A percentile compares a stretch with the other conserved stretches of the same genome.
These are phyloP conservation scores for Calcarius lapponicus DNA, from an alignment of 2,797 vertebrate genomes.

Conservation along the genomic window DNA sequence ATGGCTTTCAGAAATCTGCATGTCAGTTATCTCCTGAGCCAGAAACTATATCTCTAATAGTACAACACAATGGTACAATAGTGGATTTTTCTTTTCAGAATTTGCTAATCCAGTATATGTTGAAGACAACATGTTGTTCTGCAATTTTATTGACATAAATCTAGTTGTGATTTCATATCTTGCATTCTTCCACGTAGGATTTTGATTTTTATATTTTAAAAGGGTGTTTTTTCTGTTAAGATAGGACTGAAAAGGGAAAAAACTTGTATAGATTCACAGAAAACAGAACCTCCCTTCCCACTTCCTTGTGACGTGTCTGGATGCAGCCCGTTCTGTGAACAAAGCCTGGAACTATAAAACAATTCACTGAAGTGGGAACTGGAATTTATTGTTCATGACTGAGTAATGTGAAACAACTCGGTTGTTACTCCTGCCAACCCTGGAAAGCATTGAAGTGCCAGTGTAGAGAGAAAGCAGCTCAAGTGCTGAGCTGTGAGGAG, in stretches of 20 bases:
- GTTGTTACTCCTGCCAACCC: background rate
- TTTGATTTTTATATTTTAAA: background rate
- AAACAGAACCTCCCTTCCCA: background rate
- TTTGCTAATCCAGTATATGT: background rate
- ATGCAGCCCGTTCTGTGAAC: background rate
- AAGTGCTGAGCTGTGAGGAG: background rate
- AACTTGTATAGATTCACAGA: background rate
- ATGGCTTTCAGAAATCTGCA: background rate
- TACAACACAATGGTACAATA: background rate
- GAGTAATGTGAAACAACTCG: background rate
- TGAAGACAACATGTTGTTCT: background rate
- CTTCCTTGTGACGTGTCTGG: background rate
- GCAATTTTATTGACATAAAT: background rate
- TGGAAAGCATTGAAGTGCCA: background rate
- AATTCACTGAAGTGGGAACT: background rate
- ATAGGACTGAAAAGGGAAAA: background rate
- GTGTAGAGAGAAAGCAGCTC: background rate
- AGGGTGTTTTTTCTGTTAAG: background rate
- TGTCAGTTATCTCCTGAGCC: background rate
- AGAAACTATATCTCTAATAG: background rate
- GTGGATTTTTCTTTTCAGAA: background rate
- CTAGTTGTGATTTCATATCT: background rate
- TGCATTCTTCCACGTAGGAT: background rate
- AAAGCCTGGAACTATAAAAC: constrained; percentile 25
- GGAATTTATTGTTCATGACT: background rate